A percentile compares a stretch with the other conserved stretches of the same genome.
Conservation (phyloP, 2,113 vertebrate genomes). For the Entomyzon cyanotis region DNA sequence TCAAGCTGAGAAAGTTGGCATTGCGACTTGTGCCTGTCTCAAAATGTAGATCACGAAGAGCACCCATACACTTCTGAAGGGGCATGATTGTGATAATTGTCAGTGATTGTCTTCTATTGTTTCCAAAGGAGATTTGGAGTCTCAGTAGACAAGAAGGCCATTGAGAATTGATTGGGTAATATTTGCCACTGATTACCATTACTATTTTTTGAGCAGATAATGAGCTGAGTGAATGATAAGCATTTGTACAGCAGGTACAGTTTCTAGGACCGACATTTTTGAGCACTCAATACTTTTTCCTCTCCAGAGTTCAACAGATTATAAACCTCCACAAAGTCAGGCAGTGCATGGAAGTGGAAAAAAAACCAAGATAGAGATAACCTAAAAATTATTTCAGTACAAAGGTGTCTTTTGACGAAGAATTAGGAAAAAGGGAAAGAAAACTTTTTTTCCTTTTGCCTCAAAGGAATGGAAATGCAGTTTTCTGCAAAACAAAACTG, state of each 20-base stretch:
- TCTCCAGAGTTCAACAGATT: background rate
- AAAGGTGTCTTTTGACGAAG: background rate
- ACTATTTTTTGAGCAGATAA: background rate
- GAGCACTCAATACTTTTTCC: background rate
- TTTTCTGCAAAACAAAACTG: background rate
- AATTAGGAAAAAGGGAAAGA: background rate
- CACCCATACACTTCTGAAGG: background rate
- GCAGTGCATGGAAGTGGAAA: background rate
- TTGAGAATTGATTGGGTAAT: conserved; percentile 13
- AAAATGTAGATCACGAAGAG: background rate
- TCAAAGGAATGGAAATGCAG: fast-evolving
- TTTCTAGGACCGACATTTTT: background rate
- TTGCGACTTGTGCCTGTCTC: background rate
- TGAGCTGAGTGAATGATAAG: background rate
- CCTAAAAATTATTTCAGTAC: background rate
- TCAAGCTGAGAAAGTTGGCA: background rate
- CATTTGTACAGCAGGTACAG: background rate
- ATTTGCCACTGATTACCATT: conserved; percentile 11
- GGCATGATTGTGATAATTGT: background rate
- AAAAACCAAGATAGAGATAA: background rate
- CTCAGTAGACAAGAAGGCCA: background rate
- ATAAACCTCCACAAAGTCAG: background rate
- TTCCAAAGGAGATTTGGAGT: background rate
- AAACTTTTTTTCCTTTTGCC: background rate
- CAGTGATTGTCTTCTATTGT: background rate